Conservation (phyloP, 2,797 vertebrate species). For the Aplochiton taeniatus region DNA sequence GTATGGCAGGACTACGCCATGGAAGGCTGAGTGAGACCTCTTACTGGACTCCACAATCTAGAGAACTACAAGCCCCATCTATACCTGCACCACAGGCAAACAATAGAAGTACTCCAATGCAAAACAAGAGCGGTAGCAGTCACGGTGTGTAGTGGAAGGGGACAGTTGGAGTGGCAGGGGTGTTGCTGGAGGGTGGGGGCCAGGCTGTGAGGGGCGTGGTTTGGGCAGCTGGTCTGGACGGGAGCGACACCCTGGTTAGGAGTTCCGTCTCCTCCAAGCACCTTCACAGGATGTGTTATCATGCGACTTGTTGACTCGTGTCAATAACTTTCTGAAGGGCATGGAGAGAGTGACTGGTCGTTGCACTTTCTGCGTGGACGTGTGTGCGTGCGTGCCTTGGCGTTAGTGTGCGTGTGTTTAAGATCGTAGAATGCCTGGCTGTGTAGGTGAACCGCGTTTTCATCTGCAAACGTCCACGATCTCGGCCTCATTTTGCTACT, state of each 20-base stretch:
- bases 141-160: conserved; percentile 24
- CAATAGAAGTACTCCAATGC: conserved; percentile 33
- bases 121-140: conserved; percentile 39
- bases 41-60: conserved; percentile 48
- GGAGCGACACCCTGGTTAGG: conserved; percentile 6
- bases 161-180: neutral
- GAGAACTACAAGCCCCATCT: conserved; percentile 58
- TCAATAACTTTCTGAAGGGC: conserved; percentile 37
- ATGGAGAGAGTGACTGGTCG: neutral
- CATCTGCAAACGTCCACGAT: conserved; percentile 36
- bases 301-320: conserved; percentile 14
- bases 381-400: conserved; percentile 8
- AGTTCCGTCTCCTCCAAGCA: conserved; percentile 42
- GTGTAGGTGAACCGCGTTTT: conserved; percentile 39
- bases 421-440: conserved; percentile 27
- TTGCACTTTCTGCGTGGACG: neutral
- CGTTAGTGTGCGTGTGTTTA: conserved; percentile 10
- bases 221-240: neutral
- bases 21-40: conserved; percentile 47
- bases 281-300: conserved; percentile 34
- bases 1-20: conserved; percentile 55
- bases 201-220: neutral
- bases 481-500: conserved; percentile 49
- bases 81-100: conserved; percentile 47
- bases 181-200: conserved; percentile 15